Evolutionary conservation across 2,797 vertebrate species (phyloP), one percentile per base, ranked within the genome.

Genomic region (Chelon labrosus): DNA sequence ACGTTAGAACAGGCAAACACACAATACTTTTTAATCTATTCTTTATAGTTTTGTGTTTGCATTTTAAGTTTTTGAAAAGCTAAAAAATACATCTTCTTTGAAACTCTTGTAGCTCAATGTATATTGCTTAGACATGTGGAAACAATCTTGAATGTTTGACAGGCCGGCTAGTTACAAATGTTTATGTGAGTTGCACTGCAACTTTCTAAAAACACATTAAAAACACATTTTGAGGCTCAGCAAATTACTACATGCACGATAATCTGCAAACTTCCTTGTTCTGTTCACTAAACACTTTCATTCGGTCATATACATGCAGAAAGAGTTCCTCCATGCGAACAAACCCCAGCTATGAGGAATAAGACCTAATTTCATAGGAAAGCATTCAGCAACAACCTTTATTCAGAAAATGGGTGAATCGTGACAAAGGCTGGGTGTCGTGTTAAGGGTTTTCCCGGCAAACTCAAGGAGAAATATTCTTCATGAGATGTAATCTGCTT

Each of bases 361-460:
- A 8, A 12, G 41, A 54, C 63, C 5, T 35, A 3, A 67, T 75
- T 68, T 60, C 25, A n/a, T 8, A 22, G 62, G 14, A 49, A 75
- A 72, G 42, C 22, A 6, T 11, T n/a, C 50, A 71, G 46, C 25
- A 70, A 70, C 22, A 60, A 42, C 59, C 10, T 51, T 7, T 13
- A 41, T 37, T 78, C 27, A 31, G 14, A 31, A 72, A 55, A 46
- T 3, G 2, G 6, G n/a, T 1, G 9, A 65, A 59, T 51, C 39
- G 0, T 20, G 19, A 71, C 35, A 53, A 5, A 25, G n/a, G 47
- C 20, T 0, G 12, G 13, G 52, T 20, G 53, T 65, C 55, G 12
- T 38, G 46, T 56, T 75, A 0, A 1, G 17, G 25, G 42, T 55
- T 65, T 63, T 54, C 58, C 38, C 41, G 50, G 51, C 13, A 41